Base-by-base conservation (phyloP, 2,113 vertebrate genomes). In the Agelaius phoeniceus region DNA sequence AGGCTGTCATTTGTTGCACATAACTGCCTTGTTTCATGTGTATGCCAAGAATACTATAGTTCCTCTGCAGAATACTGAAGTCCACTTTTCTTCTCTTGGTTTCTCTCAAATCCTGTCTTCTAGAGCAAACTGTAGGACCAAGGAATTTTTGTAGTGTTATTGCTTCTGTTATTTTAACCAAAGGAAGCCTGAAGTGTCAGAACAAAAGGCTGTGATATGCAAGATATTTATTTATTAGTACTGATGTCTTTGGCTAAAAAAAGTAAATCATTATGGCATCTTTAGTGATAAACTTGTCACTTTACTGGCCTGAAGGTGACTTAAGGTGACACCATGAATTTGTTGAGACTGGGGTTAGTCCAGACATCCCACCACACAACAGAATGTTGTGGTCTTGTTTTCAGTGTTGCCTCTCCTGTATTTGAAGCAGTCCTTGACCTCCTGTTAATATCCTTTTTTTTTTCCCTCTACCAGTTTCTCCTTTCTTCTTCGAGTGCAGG, bases 321-420 rank as follows among this genome's bases (percentile, higher is more conserved):
- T 63, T 54, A 27, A 49, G 49, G 30, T 18, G 13, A 21, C 52
- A n/a, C 18, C 4, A 6, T 44, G 35, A 9, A 13, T 73, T 76
- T 72, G 10, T 33, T 79, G 26, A 71, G 20, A 9, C 17, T 41
- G 21, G 1, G 24, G 27, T 11, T 54, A 46, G 24, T 43, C 23
- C 33, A 30, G 55, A 44, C 31, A 74, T 73, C 13, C 35, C 24
- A 62, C 35, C 7, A 27, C 4, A 16, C 14, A 30, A 8, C 15
- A 55, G 26, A 21, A 9, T 0, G 0, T 48, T 48, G 15, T 69
- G 17, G 0, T 62, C 14, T 3, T 61, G 19, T 37, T 82, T 67
- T 82, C 57, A 39, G 33, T 18, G 7, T 71, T 84, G 13, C 35
- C 16, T 90, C 11, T 75, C 19, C 52, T 74, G 13, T 54, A 18